Base-by-base conservation (phyloP, 2,113 vertebrate genomes). In the Calyptomena viridis region DNA sequence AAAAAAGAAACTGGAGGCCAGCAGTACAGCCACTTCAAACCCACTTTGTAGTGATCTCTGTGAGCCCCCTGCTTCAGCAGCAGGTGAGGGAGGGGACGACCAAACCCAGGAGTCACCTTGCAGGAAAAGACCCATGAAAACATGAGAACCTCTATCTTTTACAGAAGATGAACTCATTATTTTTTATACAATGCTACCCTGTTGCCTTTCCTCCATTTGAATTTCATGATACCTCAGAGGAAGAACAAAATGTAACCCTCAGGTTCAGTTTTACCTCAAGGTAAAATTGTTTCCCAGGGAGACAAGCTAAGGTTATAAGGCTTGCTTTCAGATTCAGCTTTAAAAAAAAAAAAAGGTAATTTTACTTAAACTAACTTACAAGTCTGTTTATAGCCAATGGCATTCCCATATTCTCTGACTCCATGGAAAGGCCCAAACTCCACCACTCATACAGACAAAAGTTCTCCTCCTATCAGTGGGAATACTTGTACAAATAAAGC, bases 1-100 rank as follows among this genome's bases (percentile, higher is more conserved):
- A 25, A 19, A 35, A 28, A 13, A 9, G 7, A 5, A 49, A 4
- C 0, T 1, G 8, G 24, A 21, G 37, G 6, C 31, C 1, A 4
- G 31, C 17, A 75, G 50, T 39, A 53, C 8, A 30, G 46, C 21
- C 46, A 62, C 42, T 52, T 9, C 27, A 25, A 33, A 9, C 1
- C 7, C 30, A 10, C 44, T 37, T 7, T 15, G 24, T 40, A 39
- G 55, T 1, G 49, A 62, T 14, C 71, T 4, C 53, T 4, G 30
- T 5, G 9, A 76, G 46, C 30, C 17, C 46, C 16, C 37, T 39
- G 37, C 55, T 27, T n/a, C 83, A 69, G 56, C 35, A 31, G 39
- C 35, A 18, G 0, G 0, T 14, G 23, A 8, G 15, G 24, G 9
- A 63, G 24, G 31, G 37, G 17, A 69, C 80, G 68, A 33, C 8